Evolutionary conservation across 2,113 vertebrate genomes (phyloP).

Genomic region (Vidua chalybeata): DNA sequence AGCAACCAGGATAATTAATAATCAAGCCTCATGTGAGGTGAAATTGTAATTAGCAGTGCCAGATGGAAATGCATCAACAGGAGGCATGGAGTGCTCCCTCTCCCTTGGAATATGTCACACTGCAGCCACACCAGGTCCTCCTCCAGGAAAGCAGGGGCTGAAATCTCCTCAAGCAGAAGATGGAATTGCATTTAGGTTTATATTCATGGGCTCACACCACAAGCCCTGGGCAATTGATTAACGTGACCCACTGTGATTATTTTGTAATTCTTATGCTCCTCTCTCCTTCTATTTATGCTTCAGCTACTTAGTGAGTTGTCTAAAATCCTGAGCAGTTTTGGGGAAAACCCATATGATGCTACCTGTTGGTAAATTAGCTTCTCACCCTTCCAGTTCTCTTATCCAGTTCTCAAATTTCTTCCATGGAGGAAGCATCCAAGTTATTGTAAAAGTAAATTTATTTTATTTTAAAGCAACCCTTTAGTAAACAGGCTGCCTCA

Average conservation of each 20-base stretch:
- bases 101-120: not conserved
- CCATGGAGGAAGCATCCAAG: not conserved
- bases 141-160: accelerated
- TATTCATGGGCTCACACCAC: not conserved
- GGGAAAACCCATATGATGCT: not conserved
- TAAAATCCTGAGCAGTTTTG: not conserved
- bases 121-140: accelerated
- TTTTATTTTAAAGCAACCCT: not conserved
- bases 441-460: not conserved
- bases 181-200: not conserved
- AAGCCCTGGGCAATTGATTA: not conserved
- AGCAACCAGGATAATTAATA: not conserved
- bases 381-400: not conserved
- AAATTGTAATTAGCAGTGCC: slow-evolving; percentile 41
- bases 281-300: not conserved
- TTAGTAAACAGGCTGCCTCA: not conserved
- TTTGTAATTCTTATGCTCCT: not conserved
- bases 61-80: slow-evolving; percentile 1
- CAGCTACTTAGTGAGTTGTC: not conserved
- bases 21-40: not conserved
- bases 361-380: not conserved
- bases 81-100: not conserved
- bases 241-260: not conserved
- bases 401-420: not conserved
- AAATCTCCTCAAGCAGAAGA: not conserved